Base-by-base conservation (phyloP, 2,888 invertebrate genomes). In the Eupithecia inturbata region DNA sequence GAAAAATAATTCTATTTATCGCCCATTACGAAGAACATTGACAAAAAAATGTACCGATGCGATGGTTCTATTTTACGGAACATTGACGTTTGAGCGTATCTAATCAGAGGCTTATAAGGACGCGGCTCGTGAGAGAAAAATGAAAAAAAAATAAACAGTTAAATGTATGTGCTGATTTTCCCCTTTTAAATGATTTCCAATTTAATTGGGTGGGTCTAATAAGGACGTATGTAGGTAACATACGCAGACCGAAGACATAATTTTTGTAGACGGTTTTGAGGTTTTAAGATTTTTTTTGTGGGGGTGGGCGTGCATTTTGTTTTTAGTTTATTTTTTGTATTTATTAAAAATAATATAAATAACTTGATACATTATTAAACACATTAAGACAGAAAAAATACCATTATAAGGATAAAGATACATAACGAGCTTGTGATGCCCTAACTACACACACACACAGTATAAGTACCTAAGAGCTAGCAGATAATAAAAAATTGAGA, bases 61-160 rank as follows among this genome's bases (percentile, higher is more conserved):
- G 69, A 72, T 72, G 76, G 63, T 66, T 69, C 68, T 72, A 76
- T 79, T 74, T 73, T 60, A 74, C 70, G 71, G 71, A 75, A 76
- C 76, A 76, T 73, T 79, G 72, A 70, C 64, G 28, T 70, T 67
- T 73, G 64, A 76, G 68, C 71, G 76, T 60, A 68, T 72, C 70
- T 75, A 71, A 72, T 71, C 68, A 31, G 31, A 62, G 22, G 62
- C 28, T 31, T 62, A 31, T 57, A n/a, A n/a, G n/a, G n/a, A 62
- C 62, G 31, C 26, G 31, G 19, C 28, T 62, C 31, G 31, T 31
- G 31, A 62, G 57, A 12, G 57, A 26, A 57, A 57, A 57, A 53
- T 53, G 3, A n/a, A n/a, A n/a, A n/a, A n/a, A n/a, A n/a, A n/a
- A n/a, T n/a, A n/a, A n/a, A n/a, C n/a, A n/a, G n/a, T n/a, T n/a